These are phyloP conservation scores for Alces alces DNA, from an alignment of 2,113 vertebrate genomes.

Conservation along the genomic window DNA sequence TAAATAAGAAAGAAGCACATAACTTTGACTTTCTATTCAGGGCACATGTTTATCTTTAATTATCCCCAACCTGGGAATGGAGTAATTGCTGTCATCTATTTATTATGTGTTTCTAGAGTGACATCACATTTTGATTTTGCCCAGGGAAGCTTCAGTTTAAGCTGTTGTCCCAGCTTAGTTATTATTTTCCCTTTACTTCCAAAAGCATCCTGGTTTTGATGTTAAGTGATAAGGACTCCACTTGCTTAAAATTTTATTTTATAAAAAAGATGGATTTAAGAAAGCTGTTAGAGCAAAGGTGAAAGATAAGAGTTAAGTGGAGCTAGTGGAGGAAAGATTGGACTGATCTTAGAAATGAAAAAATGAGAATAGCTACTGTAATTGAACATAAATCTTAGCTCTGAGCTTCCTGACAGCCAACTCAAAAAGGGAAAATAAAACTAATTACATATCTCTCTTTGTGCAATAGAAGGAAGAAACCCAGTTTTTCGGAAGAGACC, in stretches of 20 bases:
- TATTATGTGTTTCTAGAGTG: conserved; percentile 42
- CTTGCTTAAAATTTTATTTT: conserved; percentile 25
- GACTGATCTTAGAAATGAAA: neutral
- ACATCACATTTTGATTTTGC: conserved; percentile 22
- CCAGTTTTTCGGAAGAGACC: neutral
- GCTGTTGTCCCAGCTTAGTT: conserved; percentile 13
- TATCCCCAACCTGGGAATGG: conserved; percentile 44
- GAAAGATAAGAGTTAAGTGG: neutral
- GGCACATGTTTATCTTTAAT: conserved; percentile 62
- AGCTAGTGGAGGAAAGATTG: neutral
- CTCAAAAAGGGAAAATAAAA: neutral
- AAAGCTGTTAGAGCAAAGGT: neutral
- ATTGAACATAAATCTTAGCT: neutral
- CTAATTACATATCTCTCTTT: neutral
- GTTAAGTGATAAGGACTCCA: neutral
- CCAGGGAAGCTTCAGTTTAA: neutral
- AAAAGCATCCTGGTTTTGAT: neutral
- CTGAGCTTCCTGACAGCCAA: conserved; percentile 4
- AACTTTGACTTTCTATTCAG: conserved; percentile 56
- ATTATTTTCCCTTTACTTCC: conserved; percentile 27
- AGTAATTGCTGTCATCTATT: neutral
- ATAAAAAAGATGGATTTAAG: neutral
- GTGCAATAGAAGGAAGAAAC: neutral
- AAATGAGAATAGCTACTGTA: neutral
- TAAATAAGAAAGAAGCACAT: conserved; percentile 63